Evolutionary conservation across 2,888 invertebrate species (phyloP).

Genomic region (Phyllotreta striolata): DNA sequence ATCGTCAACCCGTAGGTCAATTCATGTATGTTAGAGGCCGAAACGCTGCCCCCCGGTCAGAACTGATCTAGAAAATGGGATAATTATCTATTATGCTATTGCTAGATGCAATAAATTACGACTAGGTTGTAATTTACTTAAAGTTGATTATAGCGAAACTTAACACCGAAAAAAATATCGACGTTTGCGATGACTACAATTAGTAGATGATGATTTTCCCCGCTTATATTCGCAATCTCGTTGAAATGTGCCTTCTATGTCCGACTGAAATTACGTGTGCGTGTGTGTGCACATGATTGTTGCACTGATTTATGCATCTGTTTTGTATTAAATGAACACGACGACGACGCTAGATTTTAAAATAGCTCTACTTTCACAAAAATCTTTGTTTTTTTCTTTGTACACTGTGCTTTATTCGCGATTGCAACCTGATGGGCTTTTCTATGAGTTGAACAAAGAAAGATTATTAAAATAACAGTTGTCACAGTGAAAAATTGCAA

Average conservation of each 20-base stretch:
- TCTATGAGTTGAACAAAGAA: too few species aligned
- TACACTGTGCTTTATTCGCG: too few species aligned
- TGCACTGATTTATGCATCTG: conserved; percentile 14
- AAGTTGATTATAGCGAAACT: conserved; percentile 36
- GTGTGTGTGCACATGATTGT: conserved; percentile 18
- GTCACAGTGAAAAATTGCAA: too few species aligned
- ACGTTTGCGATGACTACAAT: conserved; percentile 33
- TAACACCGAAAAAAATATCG: conserved; percentile 30
- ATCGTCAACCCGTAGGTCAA: conserved; percentile 6
- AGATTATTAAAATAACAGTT: too few species aligned
- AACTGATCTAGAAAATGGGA: conserved; percentile 25
- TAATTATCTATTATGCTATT: conserved; percentile 36
- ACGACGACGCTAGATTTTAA: not conserved
- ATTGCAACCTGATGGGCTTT: too few species aligned
- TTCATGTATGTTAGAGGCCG: conserved; percentile 21
- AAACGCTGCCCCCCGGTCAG: conserved; percentile 21
- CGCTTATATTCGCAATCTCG: conserved; percentile 26
- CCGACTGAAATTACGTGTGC: conserved; percentile 13
- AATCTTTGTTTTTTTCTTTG: too few species aligned
- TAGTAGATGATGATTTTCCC: conserved; percentile 30
- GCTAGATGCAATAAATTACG: conserved; percentile 34
- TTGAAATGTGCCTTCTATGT: conserved; percentile 13
- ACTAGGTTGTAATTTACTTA: conserved; percentile 36
- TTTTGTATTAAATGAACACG: conserved; percentile 14
- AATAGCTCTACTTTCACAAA: conserved; percentile 10